Percentiles rank a stretch among this genome's conserved stretches.
These are phyloP conservation scores for Drosophila pandora DNA, from an alignment of 1,140 invertebrate species.

Conservation along the genomic window DNA sequence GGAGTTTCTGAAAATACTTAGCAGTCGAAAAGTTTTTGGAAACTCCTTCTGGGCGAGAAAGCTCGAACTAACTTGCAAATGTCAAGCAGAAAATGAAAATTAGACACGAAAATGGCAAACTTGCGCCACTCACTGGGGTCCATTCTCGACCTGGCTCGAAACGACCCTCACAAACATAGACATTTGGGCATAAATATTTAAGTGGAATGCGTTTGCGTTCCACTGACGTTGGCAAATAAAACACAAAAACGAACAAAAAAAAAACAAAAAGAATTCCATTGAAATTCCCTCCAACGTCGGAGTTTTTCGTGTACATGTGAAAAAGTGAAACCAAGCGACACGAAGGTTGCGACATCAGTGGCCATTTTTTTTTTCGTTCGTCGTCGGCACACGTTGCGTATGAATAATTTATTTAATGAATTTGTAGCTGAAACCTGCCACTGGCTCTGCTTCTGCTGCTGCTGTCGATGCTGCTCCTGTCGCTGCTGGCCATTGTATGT, in stretches of 20 bases:
- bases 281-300: constrained; percentile 42
- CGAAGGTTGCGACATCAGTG: constrained; percentile 48
- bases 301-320: constrained; percentile 16
- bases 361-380: constrained; percentile 54
- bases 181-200: constrained; percentile 82
- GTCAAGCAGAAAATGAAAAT: constrained; percentile 55
- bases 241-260: constrained; percentile 57
- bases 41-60: background rate
- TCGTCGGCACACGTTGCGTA: constrained; percentile 76
- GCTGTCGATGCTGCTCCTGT: constrained; percentile 17
- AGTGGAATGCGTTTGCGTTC: constrained; percentile 82
- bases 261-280: constrained; percentile 60
- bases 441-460: constrained; percentile 27
- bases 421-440: constrained; percentile 61
- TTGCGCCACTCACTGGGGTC: constrained; percentile 4
- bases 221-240: constrained; percentile 77
- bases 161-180: constrained; percentile 72
- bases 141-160: background rate
- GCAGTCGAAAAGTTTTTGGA: background rate
- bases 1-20: background rate
- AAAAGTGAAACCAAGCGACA: constrained; percentile 71
- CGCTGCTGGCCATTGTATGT: constrained; percentile 29
- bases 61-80: constrained; percentile 41
- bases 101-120: constrained; percentile 22
- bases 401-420: constrained; percentile 84